Evolutionary conservation across 2,113 vertebrate species (phyloP).

Genomic region (Cephalopholis sonnerati): DNA sequence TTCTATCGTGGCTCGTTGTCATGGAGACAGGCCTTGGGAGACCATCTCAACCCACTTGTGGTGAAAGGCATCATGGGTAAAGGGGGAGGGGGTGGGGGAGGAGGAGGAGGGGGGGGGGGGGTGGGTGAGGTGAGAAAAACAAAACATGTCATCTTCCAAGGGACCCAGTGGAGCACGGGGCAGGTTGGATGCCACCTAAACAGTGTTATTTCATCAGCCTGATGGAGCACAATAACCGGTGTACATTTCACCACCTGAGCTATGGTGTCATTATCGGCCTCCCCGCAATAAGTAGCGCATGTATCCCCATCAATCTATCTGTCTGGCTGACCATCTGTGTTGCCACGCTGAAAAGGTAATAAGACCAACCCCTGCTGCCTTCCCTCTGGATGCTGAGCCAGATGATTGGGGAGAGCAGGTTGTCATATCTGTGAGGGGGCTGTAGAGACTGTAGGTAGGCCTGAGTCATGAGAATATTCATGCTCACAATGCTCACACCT

Average conservation of each 20-base stretch:
- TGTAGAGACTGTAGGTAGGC: constrained; percentile 19
- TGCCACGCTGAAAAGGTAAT: constrained; percentile 74
- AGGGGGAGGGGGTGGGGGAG: neutral
- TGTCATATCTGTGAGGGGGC: constrained; percentile 40
- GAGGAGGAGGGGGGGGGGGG: constrained; percentile 1
- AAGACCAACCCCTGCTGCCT: constrained; percentile 64
- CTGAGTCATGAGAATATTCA: constrained; percentile 59
- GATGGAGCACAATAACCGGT: constrained; percentile 78
- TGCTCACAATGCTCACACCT: constrained; percentile 19
- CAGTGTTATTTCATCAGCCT: constrained; percentile 78
- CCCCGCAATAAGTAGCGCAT: constrained; percentile 65
- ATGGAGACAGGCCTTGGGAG: constrained; percentile 77
- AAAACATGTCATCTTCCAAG: constrained; percentile 73
- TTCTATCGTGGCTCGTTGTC: constrained; percentile 67
- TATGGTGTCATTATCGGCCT: constrained; percentile 75
- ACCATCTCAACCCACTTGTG: constrained; percentile 72
- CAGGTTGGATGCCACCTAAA: constrained; percentile 67
- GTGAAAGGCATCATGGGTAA: constrained; percentile 73
- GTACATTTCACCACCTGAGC: constrained; percentile 80
- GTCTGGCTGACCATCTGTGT: constrained; percentile 79
- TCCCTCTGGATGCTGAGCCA: constrained; percentile 61
- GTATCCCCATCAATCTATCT: constrained; percentile 76
- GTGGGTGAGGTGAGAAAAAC: constrained; percentile 64
- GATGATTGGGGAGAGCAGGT: constrained; percentile 56
- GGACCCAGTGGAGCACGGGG: constrained; percentile 59